Evolutionary conservation across 1,140 invertebrate genomes (phyloP).

Genomic region (Araneus ventricosus): DNA sequence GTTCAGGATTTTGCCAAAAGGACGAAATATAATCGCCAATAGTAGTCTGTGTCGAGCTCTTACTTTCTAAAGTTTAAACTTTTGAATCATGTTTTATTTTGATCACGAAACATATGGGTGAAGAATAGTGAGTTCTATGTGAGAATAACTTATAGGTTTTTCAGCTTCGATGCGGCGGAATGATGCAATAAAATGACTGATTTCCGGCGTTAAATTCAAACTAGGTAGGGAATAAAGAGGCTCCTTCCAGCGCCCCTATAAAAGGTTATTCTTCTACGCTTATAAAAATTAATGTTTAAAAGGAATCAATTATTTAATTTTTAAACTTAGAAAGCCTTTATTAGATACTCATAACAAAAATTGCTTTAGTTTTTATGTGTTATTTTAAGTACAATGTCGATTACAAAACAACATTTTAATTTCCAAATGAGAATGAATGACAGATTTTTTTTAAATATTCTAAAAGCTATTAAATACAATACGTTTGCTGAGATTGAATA

Average conservation of each 20-base stretch:
- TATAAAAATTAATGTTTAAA: too few relatives aligned
- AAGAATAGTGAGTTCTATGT: background rate
- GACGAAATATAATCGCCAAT: background rate
- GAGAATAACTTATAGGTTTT: background rate
- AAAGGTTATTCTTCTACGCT: background rate
- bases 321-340: too few relatives aligned
- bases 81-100: conserved; percentile 6
- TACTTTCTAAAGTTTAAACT: background rate
- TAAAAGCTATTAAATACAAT: too few relatives aligned
- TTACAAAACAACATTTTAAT: too few relatives aligned
- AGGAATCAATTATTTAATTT: too few relatives aligned
- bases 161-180: background rate
- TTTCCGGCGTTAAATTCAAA: background rate
- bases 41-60: background rate
- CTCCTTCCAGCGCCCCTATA: background rate
- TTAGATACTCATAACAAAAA: too few relatives aligned
- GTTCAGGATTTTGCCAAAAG: background rate
- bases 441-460: too few relatives aligned
- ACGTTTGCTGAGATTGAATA: too few relatives aligned
- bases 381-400: too few relatives aligned
- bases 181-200: background rate
- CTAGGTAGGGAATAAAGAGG: background rate
- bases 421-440: too few relatives aligned
- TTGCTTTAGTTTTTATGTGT: too few relatives aligned
- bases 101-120: background rate